These are phyloP conservation scores for Drosophila hydei DNA, from an alignment of 1,140 invertebrate genomes.

Conservation along the genomic window DNA sequence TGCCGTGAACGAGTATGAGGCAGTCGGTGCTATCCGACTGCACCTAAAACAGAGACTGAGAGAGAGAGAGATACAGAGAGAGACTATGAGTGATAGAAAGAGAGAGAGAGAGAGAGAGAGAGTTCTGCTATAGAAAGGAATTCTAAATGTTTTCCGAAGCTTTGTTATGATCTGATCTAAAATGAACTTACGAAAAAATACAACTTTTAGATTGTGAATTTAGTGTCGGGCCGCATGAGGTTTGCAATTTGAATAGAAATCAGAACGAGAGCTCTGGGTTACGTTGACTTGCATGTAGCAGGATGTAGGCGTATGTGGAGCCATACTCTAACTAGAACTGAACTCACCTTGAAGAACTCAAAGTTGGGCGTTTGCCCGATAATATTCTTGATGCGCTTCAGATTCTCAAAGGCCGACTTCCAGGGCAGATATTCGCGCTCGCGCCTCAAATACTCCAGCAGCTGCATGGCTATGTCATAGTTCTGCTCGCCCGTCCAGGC, in stretches of 20 bases:
- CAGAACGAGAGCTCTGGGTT: conserved; percentile 53
- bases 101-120: too few species aligned
- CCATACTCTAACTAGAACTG: not conserved
- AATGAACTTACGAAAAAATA: conserved; percentile 70
- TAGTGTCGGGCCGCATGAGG: conserved; percentile 21
- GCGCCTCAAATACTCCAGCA: conserved; percentile 87
- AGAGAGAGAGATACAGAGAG: too few species aligned
- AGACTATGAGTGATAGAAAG: too few species aligned
- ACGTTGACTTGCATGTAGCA: not conserved
- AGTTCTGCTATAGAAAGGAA: too few species aligned
- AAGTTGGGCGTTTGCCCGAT: conserved; percentile 85
- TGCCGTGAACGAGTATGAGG: too few species aligned
- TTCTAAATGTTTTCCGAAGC: not conserved
- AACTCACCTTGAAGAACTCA: conserved; percentile 85
- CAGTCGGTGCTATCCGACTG: too few species aligned
- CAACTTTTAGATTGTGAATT: conserved; percentile 48
- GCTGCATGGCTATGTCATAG: conserved; percentile 88
- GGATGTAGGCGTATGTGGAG: not conserved
- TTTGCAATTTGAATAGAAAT: conserved; percentile 59
- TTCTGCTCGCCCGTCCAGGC: conserved; percentile 88
- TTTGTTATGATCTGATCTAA: not conserved
- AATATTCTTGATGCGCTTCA: conserved; percentile 85
- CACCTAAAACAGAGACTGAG: too few species aligned
- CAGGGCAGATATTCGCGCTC: conserved; percentile 89
- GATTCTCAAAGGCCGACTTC: conserved; percentile 86